A percentile compares a stretch with the other conserved stretches of the same genome.
Evolutionary conservation across 2,888 invertebrate genomes (phyloP).

Genomic region (Cryptops parisi): DNA sequence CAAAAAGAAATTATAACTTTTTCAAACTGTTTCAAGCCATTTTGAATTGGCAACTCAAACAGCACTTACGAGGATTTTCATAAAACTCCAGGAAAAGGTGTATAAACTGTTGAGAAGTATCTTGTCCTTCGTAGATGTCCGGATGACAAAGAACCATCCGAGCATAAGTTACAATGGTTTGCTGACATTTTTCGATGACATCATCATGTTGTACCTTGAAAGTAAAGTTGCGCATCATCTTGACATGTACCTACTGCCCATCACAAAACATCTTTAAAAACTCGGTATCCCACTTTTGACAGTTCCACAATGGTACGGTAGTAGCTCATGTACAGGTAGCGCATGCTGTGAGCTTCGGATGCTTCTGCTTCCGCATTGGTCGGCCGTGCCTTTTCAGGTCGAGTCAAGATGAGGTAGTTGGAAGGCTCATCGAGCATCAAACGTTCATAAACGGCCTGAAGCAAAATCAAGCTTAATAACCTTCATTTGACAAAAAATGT

Average conservation of each 20-base stretch:
- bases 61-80: neutral
- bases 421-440: slow-evolving; percentile 16
- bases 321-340: slow-evolving; percentile 8
- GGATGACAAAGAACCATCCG: slow-evolving; percentile 14
- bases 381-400: neutral
- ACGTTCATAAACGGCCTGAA: slow-evolving; percentile 16
- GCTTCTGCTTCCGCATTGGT: slow-evolving; percentile 5
- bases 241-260: no score
- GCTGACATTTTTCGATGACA: slow-evolving; percentile 8
- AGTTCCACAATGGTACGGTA: neutral
- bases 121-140: slow-evolving; percentile 13
- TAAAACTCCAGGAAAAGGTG: slow-evolving; percentile 11
- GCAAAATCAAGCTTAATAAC: neutral
- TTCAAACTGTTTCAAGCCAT: neutral
- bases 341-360: neutral
- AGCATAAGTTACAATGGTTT: slow-evolving; percentile 8
- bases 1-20: neutral
- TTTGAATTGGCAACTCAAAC: neutral
- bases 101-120: slow-evolving; percentile 13
- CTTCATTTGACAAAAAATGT: no score
- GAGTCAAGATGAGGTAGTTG: neutral
- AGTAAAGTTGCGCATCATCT: no score
- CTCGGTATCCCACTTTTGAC: no score
- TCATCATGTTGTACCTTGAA: no score
- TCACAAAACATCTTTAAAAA: no score